These are phyloP conservation scores for Colistium nudipinnis DNA, from an alignment of 2,113 vertebrate genomes.

Conservation along the genomic window DNA sequence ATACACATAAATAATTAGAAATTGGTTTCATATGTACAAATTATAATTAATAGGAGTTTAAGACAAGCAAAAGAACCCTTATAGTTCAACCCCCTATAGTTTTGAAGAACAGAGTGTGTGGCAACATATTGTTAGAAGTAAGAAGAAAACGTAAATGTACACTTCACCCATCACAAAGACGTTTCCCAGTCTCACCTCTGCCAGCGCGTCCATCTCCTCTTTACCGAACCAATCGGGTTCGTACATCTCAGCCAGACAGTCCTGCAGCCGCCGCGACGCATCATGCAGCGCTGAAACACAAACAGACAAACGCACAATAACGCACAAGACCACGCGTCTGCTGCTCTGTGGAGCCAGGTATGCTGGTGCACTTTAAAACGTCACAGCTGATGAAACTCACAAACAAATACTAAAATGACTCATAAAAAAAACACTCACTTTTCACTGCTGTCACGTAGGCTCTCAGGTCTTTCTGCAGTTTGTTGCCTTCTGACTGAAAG, in stretches of 20 bases:
- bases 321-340: not conserved
- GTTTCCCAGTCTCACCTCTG: constrained; percentile 83
- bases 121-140: not conserved
- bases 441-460: constrained; percentile 90
- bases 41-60: too few relatives aligned
- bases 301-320: not conserved
- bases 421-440: constrained; percentile 76
- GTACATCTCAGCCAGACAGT: constrained; percentile 95
- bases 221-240: constrained; percentile 97
- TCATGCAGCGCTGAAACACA: constrained; percentile 91
- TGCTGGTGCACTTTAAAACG: too few relatives aligned
- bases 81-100: too few relatives aligned
- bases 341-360: not conserved
- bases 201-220: constrained; percentile 89
- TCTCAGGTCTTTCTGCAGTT: constrained; percentile 92
- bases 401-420: too few relatives aligned
- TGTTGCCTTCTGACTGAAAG: constrained; percentile 87
- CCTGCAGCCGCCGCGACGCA: constrained; percentile 93
- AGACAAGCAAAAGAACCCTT: not conserved
- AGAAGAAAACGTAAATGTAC: not conserved
- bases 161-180: not conserved
- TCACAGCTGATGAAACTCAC: too few relatives aligned
- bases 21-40: too few relatives aligned
- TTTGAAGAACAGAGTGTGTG: too few relatives aligned
- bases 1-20: too few relatives aligned